phyloP scores from a whole-genome alignment of 2,113 vertebrate species.

The Scolopax mira region DNA sequence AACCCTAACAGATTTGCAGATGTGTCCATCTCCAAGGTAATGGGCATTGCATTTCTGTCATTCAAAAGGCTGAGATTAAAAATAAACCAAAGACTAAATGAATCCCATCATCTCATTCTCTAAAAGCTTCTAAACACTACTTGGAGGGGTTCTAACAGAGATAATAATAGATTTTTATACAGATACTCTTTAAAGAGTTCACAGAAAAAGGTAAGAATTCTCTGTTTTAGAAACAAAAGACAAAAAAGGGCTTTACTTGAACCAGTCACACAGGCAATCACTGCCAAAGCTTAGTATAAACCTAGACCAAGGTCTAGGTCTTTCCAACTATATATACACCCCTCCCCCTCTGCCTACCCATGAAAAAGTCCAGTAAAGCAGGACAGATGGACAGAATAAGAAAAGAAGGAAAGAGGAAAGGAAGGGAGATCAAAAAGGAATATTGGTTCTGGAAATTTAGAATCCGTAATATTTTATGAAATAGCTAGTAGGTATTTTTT shows the following conservation, averaged over 20 bases:
- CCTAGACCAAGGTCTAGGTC: background rate
- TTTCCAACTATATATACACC: background rate
- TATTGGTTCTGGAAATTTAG: background rate
- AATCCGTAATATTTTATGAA: background rate
- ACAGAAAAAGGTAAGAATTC: background rate
- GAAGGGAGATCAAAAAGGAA: background rate
- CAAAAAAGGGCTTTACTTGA: background rate
- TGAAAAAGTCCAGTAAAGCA: background rate
- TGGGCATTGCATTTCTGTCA: slow-evolving; percentile 16
- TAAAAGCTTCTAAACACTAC: background rate
- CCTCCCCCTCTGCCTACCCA: background rate
- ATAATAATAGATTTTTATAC: background rate
- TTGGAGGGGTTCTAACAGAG: background rate
- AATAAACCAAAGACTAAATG: slow-evolving; percentile 28
- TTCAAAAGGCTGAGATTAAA: background rate
- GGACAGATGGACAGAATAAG: background rate
- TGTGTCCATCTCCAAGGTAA: slow-evolving; percentile 21
- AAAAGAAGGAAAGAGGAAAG: too few relatives aligned
- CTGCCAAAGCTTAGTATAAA: background rate
- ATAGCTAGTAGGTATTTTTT: background rate
- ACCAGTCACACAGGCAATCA: background rate
- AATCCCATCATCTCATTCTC: background rate
- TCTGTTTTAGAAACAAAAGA: background rate
- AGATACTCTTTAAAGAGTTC: background rate
- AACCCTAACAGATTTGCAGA: slow-evolving; percentile 27